Evolutionary conservation across 1,140 invertebrate genomes (phyloP).

Genomic region (Oryzaephilus surinamensis): DNA sequence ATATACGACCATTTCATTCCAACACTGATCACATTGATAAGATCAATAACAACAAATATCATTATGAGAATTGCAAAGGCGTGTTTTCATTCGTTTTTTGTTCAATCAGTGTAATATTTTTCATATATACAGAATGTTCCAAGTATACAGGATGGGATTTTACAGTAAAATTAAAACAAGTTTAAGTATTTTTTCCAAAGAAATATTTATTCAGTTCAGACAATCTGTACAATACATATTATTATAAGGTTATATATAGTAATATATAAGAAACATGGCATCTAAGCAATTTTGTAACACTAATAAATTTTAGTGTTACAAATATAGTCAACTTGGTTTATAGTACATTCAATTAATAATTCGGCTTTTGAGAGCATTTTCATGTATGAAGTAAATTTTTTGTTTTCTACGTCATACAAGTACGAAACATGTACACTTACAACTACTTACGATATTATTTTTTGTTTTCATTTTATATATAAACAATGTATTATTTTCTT

Average conservation of each 20-base stretch:
- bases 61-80: too few relatives aligned
- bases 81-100: too few relatives aligned
- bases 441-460: constrained; percentile 27
- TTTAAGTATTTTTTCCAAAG: constrained; percentile 36
- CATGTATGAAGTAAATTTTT: constrained; percentile 19
- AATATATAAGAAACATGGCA: constrained; percentile 38
- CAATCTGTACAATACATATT: constrained; percentile 38
- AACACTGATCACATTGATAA: too few relatives aligned
- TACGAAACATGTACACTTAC: constrained; percentile 28
- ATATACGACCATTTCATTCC: too few relatives aligned
- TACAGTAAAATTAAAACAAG: too few relatives aligned
- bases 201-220: constrained; percentile 39
- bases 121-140: too few relatives aligned
- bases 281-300: constrained; percentile 34
- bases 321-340: constrained; percentile 26
- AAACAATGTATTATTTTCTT: too few relatives aligned
- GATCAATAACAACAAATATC: too few relatives aligned
- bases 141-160: too few relatives aligned
- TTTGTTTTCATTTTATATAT: constrained; percentile 1
- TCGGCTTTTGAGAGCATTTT: constrained; percentile 31
- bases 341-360: constrained; percentile 30
- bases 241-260: constrained; percentile 36
- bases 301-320: too few relatives aligned
- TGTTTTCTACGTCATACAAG: constrained; percentile 24
- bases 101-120: too few relatives aligned